Evolutionary conservation across 2,113 vertebrate species (phyloP).

Genomic region (Syngnathus scovelli): DNA sequence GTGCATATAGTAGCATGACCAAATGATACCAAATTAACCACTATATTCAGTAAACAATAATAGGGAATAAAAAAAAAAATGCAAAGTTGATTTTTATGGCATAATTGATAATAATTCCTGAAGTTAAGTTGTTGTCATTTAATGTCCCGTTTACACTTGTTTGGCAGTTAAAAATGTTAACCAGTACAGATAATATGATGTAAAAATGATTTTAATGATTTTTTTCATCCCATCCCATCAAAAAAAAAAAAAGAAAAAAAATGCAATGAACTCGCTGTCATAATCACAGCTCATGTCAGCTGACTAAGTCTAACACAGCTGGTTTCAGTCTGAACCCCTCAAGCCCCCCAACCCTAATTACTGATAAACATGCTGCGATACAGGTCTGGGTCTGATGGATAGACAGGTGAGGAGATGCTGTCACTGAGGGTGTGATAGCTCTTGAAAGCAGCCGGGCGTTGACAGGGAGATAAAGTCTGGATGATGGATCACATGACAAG

Average conservation of each 20-base stretch:
- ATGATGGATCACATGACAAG: slow-evolving; percentile 41
- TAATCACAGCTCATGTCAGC: slow-evolving; percentile 21
- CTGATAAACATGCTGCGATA: slow-evolving; percentile 51
- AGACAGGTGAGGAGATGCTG: slow-evolving; percentile 58
- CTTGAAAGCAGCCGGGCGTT: slow-evolving; percentile 43
- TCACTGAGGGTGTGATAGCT: slow-evolving; percentile 30
- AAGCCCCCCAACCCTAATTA: slow-evolving; percentile 23
- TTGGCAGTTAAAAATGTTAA: too few species aligned
- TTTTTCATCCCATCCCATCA: not conserved
- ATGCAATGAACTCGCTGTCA: slow-evolving; percentile 25
- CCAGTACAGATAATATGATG: too few species aligned
- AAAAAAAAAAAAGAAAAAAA: not conserved
- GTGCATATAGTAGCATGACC: slow-evolving; percentile 30
- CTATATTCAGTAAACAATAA: too few species aligned
- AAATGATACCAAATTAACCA: slow-evolving; percentile 23
- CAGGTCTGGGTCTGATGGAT: slow-evolving; percentile 42
- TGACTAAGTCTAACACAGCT: slow-evolving; percentile 46
- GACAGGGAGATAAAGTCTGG: slow-evolving; percentile 52
- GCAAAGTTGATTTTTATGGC: not conserved
- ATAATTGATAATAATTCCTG: too few species aligned
- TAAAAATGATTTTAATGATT: too few species aligned
- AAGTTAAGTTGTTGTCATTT: too few species aligned
- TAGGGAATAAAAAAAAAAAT: too few species aligned
- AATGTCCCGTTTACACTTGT: too few species aligned
- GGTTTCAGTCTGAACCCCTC: slow-evolving; percentile 50